Conservation (phyloP, 35 echinoderm and acorn worm genomes). For the Holothuria glaberrima region DNA sequence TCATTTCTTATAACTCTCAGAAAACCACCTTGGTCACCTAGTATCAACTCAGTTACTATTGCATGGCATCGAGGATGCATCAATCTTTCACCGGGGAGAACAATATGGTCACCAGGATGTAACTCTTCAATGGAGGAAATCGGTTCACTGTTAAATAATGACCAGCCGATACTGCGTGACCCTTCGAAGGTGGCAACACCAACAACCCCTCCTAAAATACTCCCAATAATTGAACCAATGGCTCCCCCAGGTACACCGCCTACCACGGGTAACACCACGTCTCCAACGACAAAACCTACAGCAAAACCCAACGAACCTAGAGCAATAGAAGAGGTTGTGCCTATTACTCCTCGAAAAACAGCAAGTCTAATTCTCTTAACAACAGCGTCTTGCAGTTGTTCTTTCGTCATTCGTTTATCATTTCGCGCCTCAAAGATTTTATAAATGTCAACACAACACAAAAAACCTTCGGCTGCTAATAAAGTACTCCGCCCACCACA, state of each 20-base stretch:
- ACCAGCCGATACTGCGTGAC: background rate
- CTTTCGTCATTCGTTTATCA: background rate
- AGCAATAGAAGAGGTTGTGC: no score
- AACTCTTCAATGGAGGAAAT: background rate
- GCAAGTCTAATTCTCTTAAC: background rate
- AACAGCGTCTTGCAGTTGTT: background rate
- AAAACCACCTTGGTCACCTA: no score
- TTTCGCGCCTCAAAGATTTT: background rate
- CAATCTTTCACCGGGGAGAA: background rate
- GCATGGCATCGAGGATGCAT: slow-evolving; percentile 37
- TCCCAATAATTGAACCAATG: background rate
- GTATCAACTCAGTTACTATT: background rate
- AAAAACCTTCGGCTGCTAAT: background rate
- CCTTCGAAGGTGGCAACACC: slow-evolving; percentile 19
- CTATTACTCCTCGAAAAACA: background rate
- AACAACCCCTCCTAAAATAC: background rate
- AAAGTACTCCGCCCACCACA: background rate
- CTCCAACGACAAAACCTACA: background rate
- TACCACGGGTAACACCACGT: background rate
- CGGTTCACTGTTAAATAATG: background rate
- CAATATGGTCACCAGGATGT: background rate
- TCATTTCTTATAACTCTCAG: slow-evolving; percentile 10
- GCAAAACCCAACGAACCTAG: background rate
- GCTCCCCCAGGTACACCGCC: background rate
- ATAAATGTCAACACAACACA: slow-evolving; percentile 7